phyloP scores from a whole-genome alignment of 2,797 vertebrate species.

The Dallia pectoralis region DNA sequence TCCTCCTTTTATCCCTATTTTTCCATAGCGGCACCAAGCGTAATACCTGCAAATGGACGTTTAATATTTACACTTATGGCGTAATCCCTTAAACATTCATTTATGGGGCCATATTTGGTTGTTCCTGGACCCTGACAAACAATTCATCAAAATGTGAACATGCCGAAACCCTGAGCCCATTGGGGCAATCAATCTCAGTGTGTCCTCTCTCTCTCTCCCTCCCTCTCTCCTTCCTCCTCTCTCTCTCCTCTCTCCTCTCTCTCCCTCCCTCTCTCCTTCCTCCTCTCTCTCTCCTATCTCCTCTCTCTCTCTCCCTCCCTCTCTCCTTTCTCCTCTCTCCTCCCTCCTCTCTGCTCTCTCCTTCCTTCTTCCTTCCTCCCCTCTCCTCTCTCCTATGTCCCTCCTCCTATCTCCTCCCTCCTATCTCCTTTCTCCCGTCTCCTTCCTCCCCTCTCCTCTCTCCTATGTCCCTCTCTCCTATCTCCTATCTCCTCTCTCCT shows the following conservation, averaged over 20 bases:
- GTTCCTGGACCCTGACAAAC: conserved; percentile 75
- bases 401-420: not conserved
- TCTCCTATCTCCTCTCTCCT: conserved; percentile 8
- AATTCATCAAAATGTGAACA: conserved; percentile 80
- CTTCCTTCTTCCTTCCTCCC: no score
- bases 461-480: no score
- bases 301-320: not conserved
- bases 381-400: no score
- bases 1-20: conserved; percentile 46
- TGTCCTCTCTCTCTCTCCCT: conserved; percentile 10
- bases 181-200: conserved; percentile 79
- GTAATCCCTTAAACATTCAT: conserved; percentile 78
- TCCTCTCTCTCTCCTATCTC: no score
- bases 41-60: conserved; percentile 79
- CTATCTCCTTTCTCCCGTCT: no score
- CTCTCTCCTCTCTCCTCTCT: conserved; percentile 33
- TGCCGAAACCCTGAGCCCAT: conserved; percentile 70
- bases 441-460: conserved; percentile 6
- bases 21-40: conserved; percentile 63
- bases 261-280: no score
- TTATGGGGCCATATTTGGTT: conserved; percentile 74
- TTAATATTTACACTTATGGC: conserved; percentile 80
- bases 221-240: no score
- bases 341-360: not conserved
- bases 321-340: no score